These are phyloP conservation scores for Amyelois transitella DNA, from an alignment of 1,140 invertebrate genomes.

Conservation along the genomic window DNA sequence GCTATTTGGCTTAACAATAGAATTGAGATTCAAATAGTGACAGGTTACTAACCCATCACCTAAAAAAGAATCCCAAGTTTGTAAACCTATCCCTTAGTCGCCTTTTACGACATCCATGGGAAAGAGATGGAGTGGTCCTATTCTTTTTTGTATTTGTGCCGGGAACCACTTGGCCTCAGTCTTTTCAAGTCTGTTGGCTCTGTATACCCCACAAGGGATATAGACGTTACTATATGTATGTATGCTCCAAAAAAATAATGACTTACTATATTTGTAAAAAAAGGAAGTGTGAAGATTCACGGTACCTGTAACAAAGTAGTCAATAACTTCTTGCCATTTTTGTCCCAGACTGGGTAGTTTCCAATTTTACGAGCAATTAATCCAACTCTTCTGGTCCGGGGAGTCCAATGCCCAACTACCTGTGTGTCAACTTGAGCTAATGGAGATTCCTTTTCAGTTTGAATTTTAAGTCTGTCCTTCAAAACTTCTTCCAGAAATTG, in stretches of 20 bases:
- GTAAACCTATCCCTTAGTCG: too few species aligned
- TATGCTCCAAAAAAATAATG: slow-evolving; percentile 1
- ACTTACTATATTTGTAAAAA: slow-evolving; percentile 3
- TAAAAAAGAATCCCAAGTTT: too few species aligned
- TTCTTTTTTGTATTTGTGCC: too few species aligned
- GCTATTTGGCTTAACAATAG: too few species aligned
- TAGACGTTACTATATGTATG: too few species aligned
- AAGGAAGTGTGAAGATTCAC: slow-evolving; percentile 2
- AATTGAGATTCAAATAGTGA: too few species aligned
- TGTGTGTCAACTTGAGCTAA: slow-evolving; percentile 73
- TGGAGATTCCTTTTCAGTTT: slow-evolving; percentile 45
- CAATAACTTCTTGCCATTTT: slow-evolving; percentile 85
- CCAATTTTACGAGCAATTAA: slow-evolving; percentile 96
- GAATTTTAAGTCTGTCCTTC: slow-evolving; percentile 77
- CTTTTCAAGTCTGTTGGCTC: too few species aligned
- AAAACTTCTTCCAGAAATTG: slow-evolving; percentile 88
- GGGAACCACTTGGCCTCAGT: not conserved
- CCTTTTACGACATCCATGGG: too few species aligned
- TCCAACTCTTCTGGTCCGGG: slow-evolving; percentile 82
- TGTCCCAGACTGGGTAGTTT: slow-evolving; percentile 92
- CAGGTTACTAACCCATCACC: too few species aligned
- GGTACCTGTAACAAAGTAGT: slow-evolving; percentile 91
- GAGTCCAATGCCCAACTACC: slow-evolving; percentile 76
- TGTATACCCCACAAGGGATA: too few species aligned
- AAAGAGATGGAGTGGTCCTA: too few species aligned